phyloP scores from a whole-genome alignment of 2,113 vertebrate genomes.

The Arizona elegans region DNA sequence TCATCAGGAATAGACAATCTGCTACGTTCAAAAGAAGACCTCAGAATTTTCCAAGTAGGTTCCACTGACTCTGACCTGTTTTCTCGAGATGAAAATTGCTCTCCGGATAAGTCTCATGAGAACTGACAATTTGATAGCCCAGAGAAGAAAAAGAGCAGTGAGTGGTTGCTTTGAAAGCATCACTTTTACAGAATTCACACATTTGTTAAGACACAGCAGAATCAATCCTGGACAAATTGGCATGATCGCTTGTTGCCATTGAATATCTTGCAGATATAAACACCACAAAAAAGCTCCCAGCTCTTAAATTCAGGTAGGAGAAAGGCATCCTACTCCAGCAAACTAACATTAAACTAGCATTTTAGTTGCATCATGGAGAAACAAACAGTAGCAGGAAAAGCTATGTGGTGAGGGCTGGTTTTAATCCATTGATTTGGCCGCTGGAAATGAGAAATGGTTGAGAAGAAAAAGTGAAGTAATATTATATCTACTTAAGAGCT shows the following conservation, averaged over 20 bases:
- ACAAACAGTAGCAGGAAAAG: not conserved
- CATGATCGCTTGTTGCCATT: not conserved
- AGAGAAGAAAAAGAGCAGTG: conserved; percentile 17
- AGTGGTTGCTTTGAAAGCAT: conserved; percentile 31
- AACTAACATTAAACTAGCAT: not conserved
- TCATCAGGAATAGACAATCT: conserved; percentile 21
- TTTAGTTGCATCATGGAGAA: not conserved
- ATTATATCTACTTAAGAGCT: not conserved
- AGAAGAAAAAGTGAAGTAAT: not conserved
- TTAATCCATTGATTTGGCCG: not conserved
- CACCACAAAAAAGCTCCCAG: not conserved
- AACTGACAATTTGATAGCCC: conserved; percentile 21
- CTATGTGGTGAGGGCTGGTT: not conserved
- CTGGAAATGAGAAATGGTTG: not conserved
- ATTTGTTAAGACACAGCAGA: conserved; percentile 29
- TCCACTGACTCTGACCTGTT: conserved; percentile 21
- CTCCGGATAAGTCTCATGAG: conserved; percentile 30
- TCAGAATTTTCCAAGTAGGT: conserved; percentile 33
- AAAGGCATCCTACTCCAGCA: not conserved
- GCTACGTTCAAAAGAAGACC: conserved; percentile 3
- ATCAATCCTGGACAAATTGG: conserved; percentile 22
- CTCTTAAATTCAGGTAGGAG: not conserved
- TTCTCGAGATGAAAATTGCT: conserved; percentile 27
- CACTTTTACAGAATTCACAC: conserved; percentile 18
- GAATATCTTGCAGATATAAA: not conserved